Evolutionary conservation across 1,140 invertebrate species (phyloP).

Genomic region (Micrasema longulum): DNA sequence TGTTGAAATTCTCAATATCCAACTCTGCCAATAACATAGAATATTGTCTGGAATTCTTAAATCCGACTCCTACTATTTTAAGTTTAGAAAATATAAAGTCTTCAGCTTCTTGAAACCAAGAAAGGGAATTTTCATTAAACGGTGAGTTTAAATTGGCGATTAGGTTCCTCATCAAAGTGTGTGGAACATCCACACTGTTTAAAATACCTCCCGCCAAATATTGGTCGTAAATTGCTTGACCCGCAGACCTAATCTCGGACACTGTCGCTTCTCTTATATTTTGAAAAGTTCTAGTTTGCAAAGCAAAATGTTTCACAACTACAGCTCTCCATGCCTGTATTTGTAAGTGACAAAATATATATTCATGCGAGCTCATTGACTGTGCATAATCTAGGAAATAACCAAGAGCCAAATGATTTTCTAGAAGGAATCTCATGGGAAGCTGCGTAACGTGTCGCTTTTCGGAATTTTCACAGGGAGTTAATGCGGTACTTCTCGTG

Average conservation of each 20-base stretch:
- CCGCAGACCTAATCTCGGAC: conserved; percentile 72
- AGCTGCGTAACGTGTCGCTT: conserved; percentile 60
- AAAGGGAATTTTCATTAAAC: conserved; percentile 71
- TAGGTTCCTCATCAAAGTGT: conserved; percentile 73
- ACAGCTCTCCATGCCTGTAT: conserved; percentile 70
- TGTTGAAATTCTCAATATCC: conserved; percentile 45
- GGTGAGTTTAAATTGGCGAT: conserved; percentile 73
- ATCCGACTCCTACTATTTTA: conserved; percentile 59
- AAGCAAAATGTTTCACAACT: conserved; percentile 42
- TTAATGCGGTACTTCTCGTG: conserved; percentile 61
- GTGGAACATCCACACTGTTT: conserved; percentile 75
- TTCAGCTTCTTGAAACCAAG: conserved; percentile 90
- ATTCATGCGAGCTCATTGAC: conserved; percentile 77
- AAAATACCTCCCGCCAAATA: conserved; percentile 83
- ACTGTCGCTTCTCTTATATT: conserved; percentile 70
- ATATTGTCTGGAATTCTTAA: conserved; percentile 50
- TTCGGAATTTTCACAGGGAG: conserved; percentile 53
- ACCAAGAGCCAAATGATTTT: conserved; percentile 83
- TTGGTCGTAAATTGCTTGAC: conserved; percentile 84
- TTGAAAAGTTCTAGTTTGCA: conserved; percentile 56
- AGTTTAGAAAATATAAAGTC: conserved; percentile 77
- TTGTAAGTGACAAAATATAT: conserved; percentile 87
- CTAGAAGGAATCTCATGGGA: conserved; percentile 82
- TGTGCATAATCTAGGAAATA: conserved; percentile 88
- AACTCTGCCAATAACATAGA: conserved; percentile 46